Base-by-base conservation (phyloP, 30 jellyfish, hydroid and myxozoan species). In the Cassiopea xamachana region DNA sequence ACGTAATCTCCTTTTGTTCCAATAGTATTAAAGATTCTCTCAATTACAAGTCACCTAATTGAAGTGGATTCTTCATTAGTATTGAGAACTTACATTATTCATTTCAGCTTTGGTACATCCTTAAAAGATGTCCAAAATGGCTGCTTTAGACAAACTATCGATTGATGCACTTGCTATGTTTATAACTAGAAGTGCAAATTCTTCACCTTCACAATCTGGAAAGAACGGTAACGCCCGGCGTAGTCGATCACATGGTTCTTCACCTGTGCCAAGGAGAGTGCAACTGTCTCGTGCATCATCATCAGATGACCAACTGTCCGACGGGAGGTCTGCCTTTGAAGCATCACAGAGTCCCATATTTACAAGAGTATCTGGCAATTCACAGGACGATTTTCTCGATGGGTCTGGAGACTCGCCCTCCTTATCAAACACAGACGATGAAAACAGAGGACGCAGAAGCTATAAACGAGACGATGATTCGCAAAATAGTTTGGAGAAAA, bases 171-270 rank as follows among this genome's bases (percentile, higher is more conserved):
- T 82, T 7, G 84, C 84, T 2, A 43, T 83, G 48, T 71, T 83
- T 60, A 10, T 83, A 0, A 55, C 82, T 2, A 50, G 84, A 71
- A 71, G 84, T 50, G 44, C 77, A n/a, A 69, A 72, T 49, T 80
- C 86, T 1, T 68, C 90, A 15, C 94, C 89, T 2, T 39, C 90
- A 58, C 89, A 61, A 55, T 44, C 80, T 49, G 75, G 47, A 46
- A 87, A 76, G 48, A 75, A 76, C 69, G 18, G 6, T 2, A 84
- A 60, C 17, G 77, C 64, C 77, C 76, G 64, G 51, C 86, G 94
- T n/a, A 87, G 94, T 55, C 94, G 88, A 45, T 87, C 94, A 39
- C 90, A 87, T 50, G 90, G 90, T 12, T 87, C 94, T 1, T 87
- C 94, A 13, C 94, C 94, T 2, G 9, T 87, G 68, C 94, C 90